Evolutionary conservation across 2,113 vertebrate genomes (phyloP), one percentile per base, ranked within the genome.

Genomic region (Phodopus roborovskii): DNA sequence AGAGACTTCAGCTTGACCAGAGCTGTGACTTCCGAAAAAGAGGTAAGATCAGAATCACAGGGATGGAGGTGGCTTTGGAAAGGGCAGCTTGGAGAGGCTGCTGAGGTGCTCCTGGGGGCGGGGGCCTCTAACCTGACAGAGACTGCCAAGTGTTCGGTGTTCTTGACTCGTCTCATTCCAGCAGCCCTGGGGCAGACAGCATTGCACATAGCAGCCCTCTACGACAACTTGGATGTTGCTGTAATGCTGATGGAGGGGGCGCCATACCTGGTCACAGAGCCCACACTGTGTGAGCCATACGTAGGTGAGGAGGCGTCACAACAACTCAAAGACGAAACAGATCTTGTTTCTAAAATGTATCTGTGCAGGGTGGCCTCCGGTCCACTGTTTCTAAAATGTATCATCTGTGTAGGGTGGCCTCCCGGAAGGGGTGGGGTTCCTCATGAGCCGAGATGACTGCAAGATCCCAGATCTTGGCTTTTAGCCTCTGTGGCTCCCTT

Each of bases 121-220:
- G 42, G 71, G n/a, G 17, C 98, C 96, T 78, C 97, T 98, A 97
- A 95, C 68, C 98, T 11, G 96, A 98, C 19, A 98, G 98, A 7
- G 98, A 98, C 0, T 79, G 98, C 89, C 93, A 97, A 79, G 90
- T 98, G 79, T 98, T 98, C 98, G 97, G 98, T 9, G 94, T 97
- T 12, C 56, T 66, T 70, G 64, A 98, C 97, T 58, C 98, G 98
- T 8, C 98, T 98, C 28, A 1, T 36, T 78, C 24, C 64, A 98
- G 97, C 95, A 2, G 99, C 99, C 7, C 97, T 99, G 7, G 99
- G 99, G 42, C 99, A 99, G 97, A 99, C 99, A 0, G 99, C 99
- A 0, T 98, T 99, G 42, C 99, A 99, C 0, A 85, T 99, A 0
- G 99, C 99, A 0, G 99, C 98, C 39, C 98, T 99, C 97, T 99